These are phyloP conservation scores for Pyrocephalus nanus DNA, from an alignment of 2,797 vertebrate species.

Conservation along the genomic window DNA sequence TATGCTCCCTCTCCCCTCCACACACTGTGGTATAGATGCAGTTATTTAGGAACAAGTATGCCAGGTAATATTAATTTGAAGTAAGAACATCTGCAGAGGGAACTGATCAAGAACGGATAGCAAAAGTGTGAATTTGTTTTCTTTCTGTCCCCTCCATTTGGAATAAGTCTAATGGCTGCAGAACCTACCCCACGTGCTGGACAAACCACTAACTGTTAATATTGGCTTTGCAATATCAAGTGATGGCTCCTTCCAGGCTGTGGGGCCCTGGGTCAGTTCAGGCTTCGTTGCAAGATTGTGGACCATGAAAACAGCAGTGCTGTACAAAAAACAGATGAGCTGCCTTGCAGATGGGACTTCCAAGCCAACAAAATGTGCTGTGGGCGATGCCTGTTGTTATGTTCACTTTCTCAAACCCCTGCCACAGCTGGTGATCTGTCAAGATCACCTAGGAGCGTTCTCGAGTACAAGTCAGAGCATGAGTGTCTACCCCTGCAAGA, in stretches of 20 bases:
- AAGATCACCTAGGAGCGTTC: neutral
- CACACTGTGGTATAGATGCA: neutral
- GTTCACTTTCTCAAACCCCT: neutral
- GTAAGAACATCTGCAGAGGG: neutral
- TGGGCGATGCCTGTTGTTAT: neutral
- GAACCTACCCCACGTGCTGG: neutral
- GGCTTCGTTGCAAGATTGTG: neutral
- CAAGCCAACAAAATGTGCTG: neutral
- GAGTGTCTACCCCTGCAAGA: neutral
- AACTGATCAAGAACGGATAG: neutral
- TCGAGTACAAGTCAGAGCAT: constrained; percentile 18
- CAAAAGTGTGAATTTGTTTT: neutral
- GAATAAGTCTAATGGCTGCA: neutral
- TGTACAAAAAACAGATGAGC: neutral
- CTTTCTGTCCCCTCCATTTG: neutral
- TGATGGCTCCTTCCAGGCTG: neutral
- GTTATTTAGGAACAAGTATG: neutral
- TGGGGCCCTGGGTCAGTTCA: neutral
- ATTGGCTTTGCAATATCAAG: neutral
- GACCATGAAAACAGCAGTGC: neutral
- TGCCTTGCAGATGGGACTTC: neutral
- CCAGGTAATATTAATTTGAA: neutral
- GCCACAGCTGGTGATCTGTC: neutral
- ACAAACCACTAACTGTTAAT: neutral
- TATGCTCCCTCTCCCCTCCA: neutral